Percentiles rank a stretch among this genome's conserved stretches.
Evolutionary conservation across 2,888 invertebrate species (phyloP).

Genomic region (Temnothorax rugatulus): DNA sequence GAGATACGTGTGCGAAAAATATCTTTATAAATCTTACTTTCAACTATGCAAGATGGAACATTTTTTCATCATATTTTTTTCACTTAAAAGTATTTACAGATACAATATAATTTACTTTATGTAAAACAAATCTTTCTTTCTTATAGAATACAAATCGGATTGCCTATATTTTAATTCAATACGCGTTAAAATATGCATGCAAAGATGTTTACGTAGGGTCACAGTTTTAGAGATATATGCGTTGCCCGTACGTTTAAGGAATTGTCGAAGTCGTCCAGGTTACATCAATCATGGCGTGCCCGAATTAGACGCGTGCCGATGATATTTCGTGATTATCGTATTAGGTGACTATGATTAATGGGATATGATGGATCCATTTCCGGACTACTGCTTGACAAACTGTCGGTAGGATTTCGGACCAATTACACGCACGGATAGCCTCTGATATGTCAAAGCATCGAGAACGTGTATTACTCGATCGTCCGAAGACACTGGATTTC

Average conservation of each 20-base stretch:
- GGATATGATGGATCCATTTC: slow-evolving; percentile 53
- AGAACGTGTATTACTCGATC: slow-evolving; percentile 47
- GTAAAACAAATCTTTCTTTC: neutral
- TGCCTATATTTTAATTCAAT: neutral
- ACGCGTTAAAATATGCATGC: neutral
- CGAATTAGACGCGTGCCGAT: slow-evolving; percentile 36
- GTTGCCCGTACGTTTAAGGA: slow-evolving; percentile 13
- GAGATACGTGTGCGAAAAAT: neutral
- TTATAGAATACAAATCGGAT: neutral
- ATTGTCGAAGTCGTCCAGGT: slow-evolving; percentile 13
- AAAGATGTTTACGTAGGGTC: neutral
- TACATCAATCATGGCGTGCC: slow-evolving; percentile 37
- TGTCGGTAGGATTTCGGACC: slow-evolving; percentile 51
- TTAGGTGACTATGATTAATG: slow-evolving; percentile 55
- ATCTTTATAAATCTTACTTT: neutral
- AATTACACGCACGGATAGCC: slow-evolving; percentile 40
- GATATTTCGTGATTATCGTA: slow-evolving; percentile 54
- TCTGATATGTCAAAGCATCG: slow-evolving; percentile 53
- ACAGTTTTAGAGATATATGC: neutral
- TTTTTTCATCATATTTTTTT: neutral
- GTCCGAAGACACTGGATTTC: slow-evolving; percentile 45
- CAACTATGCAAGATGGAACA: neutral
- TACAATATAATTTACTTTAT: neutral
- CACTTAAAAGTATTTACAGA: neutral
- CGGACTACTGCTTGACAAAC: slow-evolving; percentile 51